These are phyloP conservation scores for Clostera curtula DNA, from an alignment of 2,888 invertebrate genomes.

Conservation along the genomic window DNA sequence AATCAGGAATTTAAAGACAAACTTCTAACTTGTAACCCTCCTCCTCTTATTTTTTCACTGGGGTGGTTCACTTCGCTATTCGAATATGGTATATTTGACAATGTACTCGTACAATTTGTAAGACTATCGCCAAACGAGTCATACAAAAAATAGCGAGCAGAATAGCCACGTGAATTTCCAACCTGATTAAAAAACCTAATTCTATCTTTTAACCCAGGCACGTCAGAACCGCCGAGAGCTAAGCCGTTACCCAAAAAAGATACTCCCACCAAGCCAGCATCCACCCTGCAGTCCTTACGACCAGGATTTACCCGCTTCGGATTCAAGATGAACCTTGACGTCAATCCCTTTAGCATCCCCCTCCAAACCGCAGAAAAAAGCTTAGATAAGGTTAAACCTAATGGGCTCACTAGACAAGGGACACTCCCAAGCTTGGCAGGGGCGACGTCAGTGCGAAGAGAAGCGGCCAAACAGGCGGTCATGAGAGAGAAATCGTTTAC, in stretches of 20 bases:
- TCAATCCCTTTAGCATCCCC: conserved; percentile 53
- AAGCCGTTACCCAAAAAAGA: conserved; percentile 24
- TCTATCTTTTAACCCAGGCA: conserved; percentile 14
- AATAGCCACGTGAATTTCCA: too few species aligned
- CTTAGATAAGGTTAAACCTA: conserved; percentile 25
- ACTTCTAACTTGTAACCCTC: too few species aligned
- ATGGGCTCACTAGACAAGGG: conserved; percentile 20
- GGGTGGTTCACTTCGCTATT: too few species aligned
- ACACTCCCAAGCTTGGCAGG: conserved; percentile 40
- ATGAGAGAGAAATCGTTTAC: conserved; percentile 55
- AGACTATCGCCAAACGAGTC: too few species aligned
- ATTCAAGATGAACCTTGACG: conserved; percentile 59
- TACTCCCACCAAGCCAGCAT: conserved; percentile 27
- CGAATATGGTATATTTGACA: too few species aligned
- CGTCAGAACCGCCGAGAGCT: conserved; percentile 15
- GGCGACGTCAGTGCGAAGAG: conserved; percentile 30
- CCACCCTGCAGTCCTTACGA: conserved; percentile 32
- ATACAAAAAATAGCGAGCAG: too few species aligned
- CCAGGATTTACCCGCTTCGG: conserved; percentile 63
- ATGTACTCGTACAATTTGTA: too few species aligned
- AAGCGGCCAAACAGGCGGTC: conserved; percentile 42
- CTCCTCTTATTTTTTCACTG: too few species aligned
- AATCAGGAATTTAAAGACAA: too few species aligned
- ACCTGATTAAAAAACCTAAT: background rate
- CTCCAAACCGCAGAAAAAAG: conserved; percentile 24